Evolutionary conservation across 2,888 invertebrate species (phyloP), one percentile per base, ranked within the genome.

Genomic region (Melieria crassipennis): DNA sequence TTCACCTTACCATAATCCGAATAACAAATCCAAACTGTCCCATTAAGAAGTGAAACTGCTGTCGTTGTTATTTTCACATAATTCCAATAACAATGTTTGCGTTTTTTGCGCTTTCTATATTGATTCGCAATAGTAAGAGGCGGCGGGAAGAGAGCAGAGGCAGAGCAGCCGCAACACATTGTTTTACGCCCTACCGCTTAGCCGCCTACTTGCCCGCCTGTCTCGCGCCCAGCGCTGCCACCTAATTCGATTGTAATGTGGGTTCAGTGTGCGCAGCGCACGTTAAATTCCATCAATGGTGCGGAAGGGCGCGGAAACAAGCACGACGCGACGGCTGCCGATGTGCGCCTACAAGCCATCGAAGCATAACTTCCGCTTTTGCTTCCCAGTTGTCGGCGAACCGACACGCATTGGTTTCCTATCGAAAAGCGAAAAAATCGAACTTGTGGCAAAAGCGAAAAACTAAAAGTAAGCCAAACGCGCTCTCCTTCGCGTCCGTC

Each of bases 21-120:
- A 62, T 62, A 71, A 63, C 71, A 71, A 71, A 71, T 71, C 71
- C 67, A 9, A 46, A 16, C 62, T 55, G 13, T 30, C 52, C 60
- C 55, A 69, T 55, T 66, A 65, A 42, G 7, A n/a, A 55, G 58
- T 7, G 42, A 68, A 70, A 73, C 48, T 58, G 68, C 70, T 70
- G 73, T 57, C 68, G 57, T 43, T 68, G 61, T 70, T 65, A 50
- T 70, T 67, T 68, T 52, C 65, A 70, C 65, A 64, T 70, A 73
- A 70, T 70, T 64, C 68, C 60, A 60, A 45, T n/a, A 66, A 67
- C 50, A 70, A 43, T 63, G 64, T 42, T 30, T 45, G 50, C 42
- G 7, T 30, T 30, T 30, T 30, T 30, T 30, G 30, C 30, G 30
- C 30, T 30, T 30, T 30, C 30, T 30, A 30, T 30, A 30, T 30